phyloP scores from a whole-genome alignment of 1,140 invertebrate species.

The Vanessa atalanta region DNA sequence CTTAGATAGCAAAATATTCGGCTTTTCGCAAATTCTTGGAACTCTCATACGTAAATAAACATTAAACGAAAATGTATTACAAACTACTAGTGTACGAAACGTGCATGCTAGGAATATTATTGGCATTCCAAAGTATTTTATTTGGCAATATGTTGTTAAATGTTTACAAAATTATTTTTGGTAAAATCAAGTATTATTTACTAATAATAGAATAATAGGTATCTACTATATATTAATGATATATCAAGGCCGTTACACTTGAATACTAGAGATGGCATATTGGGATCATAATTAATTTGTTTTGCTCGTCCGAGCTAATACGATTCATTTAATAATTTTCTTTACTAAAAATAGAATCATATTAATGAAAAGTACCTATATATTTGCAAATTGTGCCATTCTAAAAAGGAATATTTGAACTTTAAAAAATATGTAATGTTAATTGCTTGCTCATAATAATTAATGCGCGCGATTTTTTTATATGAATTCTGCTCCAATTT shows the following conservation, averaged over 20 bases:
- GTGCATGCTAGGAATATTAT: not conserved
- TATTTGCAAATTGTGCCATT: no score
- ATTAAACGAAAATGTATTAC: constrained; percentile 1
- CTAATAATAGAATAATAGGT: no score
- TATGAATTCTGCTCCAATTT: no score
- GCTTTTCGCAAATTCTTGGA: not conserved
- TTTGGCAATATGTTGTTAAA: not conserved
- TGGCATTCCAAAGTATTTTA: not conserved
- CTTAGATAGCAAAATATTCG: constrained; percentile 1
- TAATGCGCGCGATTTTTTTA: no score
- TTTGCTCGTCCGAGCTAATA: constrained; percentile 28
- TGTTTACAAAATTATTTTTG: no score
- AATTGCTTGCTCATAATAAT: no score
- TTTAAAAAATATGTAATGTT: no score
- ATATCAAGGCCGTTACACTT: constrained; percentile 43
- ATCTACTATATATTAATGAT: constrained; percentile 8
- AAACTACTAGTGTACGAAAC: not conserved
- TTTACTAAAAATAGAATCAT: not conserved
- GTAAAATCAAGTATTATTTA: no score
- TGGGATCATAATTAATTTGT: constrained; percentile 50
- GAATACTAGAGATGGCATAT: constrained; percentile 37
- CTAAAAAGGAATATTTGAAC: no score
- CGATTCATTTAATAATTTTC: not conserved
- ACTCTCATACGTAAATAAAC: not conserved
- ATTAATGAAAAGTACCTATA: no score